Evolutionary conservation across 2,113 vertebrate genomes (phyloP).

Genomic region (Phyllostomus discolor): DNA sequence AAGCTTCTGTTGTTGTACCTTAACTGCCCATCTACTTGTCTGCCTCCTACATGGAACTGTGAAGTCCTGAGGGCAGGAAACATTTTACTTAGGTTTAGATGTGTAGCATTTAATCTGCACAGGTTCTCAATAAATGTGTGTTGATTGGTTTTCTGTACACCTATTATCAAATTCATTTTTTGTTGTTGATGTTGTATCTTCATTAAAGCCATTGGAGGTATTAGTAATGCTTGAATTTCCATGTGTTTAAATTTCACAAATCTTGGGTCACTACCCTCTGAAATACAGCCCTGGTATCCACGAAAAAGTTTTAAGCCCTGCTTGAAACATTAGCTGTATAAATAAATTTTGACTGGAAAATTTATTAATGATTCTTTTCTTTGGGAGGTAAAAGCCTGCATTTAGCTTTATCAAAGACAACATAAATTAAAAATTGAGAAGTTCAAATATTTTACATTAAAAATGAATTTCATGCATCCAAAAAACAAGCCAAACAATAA

Average conservation of each 20-base stretch:
- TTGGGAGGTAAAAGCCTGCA: constrained; percentile 27
- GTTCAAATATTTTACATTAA: constrained; percentile 49
- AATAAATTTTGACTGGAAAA: constrained; percentile 41
- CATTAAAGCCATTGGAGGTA: not conserved
- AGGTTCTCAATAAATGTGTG: not conserved
- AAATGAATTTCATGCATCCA: constrained; percentile 15
- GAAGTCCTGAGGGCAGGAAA: not conserved
- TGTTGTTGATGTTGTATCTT: not conserved
- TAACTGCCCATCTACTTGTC: not conserved
- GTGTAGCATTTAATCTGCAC: not conserved
- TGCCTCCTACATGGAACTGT: not conserved
- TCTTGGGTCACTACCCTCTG: not conserved
- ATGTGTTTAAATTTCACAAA: not conserved
- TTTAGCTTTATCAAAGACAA: constrained; percentile 44
- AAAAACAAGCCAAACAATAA: constrained; percentile 37
- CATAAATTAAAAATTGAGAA: constrained; percentile 54
- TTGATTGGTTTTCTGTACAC: not conserved
- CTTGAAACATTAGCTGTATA: constrained; percentile 45
- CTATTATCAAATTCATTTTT: not conserved
- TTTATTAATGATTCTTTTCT: constrained; percentile 27
- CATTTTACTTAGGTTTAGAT: not conserved
- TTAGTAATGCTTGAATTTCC: constrained; percentile 16
- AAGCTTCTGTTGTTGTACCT: not conserved
- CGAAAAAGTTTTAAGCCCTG: not conserved
- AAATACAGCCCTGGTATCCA: not conserved